Percentiles rank a stretch among this genome's conserved stretches.
phyloP scores from a whole-genome alignment of 2,113 vertebrate genomes.

The Pomatostomus ruficeps region DNA sequence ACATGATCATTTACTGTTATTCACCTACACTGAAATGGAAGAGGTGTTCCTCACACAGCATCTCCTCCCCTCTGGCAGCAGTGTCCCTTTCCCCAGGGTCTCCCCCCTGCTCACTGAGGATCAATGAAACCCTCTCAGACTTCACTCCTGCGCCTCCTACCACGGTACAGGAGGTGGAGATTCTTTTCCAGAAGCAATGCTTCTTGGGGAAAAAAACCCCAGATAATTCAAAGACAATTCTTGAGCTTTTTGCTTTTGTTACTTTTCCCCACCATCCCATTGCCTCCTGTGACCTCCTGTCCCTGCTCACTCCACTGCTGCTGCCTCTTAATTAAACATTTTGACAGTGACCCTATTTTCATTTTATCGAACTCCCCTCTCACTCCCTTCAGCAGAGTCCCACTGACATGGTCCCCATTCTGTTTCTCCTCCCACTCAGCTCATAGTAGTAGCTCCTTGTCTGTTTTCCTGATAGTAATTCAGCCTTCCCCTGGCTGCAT shows the following conservation, averaged over 20 bases:
- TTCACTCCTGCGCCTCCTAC: background rate
- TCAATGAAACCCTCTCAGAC: background rate
- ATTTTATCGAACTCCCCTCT: background rate
- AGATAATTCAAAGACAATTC: background rate
- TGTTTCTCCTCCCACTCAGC: background rate
- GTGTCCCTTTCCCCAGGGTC: background rate
- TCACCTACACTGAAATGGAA: background rate
- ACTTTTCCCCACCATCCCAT: background rate
- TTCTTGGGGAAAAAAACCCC: background rate
- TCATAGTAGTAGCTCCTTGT: background rate
- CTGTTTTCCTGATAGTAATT: background rate
- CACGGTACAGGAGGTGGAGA: background rate
- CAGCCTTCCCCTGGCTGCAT: background rate
- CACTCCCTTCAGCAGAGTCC: background rate
- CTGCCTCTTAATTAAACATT: background rate
- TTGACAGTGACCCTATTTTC: background rate
- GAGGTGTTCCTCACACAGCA: background rate
- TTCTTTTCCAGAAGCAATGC: background rate
- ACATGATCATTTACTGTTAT: background rate
- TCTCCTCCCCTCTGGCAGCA: background rate
- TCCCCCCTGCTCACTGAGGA: fast-evolving
- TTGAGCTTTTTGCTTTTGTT: background rate
- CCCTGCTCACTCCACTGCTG: background rate
- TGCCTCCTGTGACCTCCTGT: background rate
- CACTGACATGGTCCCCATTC: background rate